These are phyloP conservation scores for Chymomyza costata DNA, from an alignment of 1,140 invertebrate genomes.

Conservation along the genomic window DNA sequence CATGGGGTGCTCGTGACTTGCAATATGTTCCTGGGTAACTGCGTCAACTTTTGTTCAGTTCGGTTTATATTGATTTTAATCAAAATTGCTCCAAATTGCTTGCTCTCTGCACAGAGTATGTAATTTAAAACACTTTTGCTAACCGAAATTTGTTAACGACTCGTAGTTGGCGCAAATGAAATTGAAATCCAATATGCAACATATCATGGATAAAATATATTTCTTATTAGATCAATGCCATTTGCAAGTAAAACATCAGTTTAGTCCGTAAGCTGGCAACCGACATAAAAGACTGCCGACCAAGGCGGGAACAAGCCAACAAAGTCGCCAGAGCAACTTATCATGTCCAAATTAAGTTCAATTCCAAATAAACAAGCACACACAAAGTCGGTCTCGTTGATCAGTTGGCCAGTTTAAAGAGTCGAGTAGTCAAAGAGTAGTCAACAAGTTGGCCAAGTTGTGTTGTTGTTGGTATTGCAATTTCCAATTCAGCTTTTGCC, in stretches of 20 bases:
- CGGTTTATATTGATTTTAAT: slow-evolving; percentile 71
- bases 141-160: too few relatives aligned
- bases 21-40: not conserved
- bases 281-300: slow-evolving; percentile 45
- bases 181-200: too few relatives aligned
- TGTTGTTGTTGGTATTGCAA: slow-evolving; percentile 1
- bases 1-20: slow-evolving; percentile 31
- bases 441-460: too few relatives aligned
- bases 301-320: slow-evolving; percentile 24
- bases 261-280: slow-evolving; percentile 9
- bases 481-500: slow-evolving; percentile 19
- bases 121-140: slow-evolving; percentile 65
- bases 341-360: slow-evolving; percentile 71
- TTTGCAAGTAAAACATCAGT: slow-evolving; percentile 58
- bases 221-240: too few relatives aligned
- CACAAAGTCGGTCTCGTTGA: too few relatives aligned
- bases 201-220: too few relatives aligned
- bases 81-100: slow-evolving; percentile 70
- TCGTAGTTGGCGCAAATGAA: too few relatives aligned
- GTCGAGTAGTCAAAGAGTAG: too few relatives aligned
- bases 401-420: too few relatives aligned
- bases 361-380: slow-evolving; percentile 62
- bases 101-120: slow-evolving; percentile 32
- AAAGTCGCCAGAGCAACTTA: slow-evolving; percentile 49
- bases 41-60: not conserved